Percentiles rank a stretch among this genome's conserved stretches.
Conservation (phyloP, 1,140 invertebrate species). For the Drosophila pectinifera region DNA sequence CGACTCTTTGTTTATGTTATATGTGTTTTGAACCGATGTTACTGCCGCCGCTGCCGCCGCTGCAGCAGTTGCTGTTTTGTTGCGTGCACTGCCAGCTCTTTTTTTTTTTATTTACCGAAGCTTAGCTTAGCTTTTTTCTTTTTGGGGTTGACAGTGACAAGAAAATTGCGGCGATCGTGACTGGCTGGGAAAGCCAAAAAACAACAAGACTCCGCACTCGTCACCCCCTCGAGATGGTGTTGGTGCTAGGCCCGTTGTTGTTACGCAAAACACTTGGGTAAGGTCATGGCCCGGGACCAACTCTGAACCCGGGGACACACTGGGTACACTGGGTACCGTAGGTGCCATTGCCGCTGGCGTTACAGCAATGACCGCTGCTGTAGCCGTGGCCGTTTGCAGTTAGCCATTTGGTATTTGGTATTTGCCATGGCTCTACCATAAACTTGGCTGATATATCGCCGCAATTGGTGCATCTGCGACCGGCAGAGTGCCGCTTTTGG, state of each 20-base stretch:
- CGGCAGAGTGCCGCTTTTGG: conserved; percentile 6
- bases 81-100: conserved; percentile 28
- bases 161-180: conserved; percentile 78
- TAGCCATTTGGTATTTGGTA: background rate
- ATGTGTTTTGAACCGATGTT: conserved; percentile 57
- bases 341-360: conserved; percentile 1
- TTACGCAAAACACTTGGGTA: conserved; percentile 69
- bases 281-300: conserved; percentile 58
- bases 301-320: conserved; percentile 10
- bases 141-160: conserved; percentile 73
- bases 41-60: conserved; percentile 11
- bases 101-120: background rate
- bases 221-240: conserved; percentile 8
- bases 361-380: conserved; percentile 18
- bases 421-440: conserved; percentile 7
- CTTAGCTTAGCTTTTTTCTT: background rate
- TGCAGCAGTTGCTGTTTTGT: conserved; percentile 34
- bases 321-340: conserved; percentile 9
- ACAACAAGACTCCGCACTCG: conserved; percentile 35
- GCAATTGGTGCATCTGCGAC: conserved; percentile 13
- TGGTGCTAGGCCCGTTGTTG: conserved; percentile 44
- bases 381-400: conserved; percentile 6
- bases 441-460: conserved; percentile 40
- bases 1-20: conserved; percentile 62
- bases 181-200: conserved; percentile 79